Base-by-base conservation (phyloP, 2,888 invertebrate genomes). In the Drosophila ustulata region DNA sequence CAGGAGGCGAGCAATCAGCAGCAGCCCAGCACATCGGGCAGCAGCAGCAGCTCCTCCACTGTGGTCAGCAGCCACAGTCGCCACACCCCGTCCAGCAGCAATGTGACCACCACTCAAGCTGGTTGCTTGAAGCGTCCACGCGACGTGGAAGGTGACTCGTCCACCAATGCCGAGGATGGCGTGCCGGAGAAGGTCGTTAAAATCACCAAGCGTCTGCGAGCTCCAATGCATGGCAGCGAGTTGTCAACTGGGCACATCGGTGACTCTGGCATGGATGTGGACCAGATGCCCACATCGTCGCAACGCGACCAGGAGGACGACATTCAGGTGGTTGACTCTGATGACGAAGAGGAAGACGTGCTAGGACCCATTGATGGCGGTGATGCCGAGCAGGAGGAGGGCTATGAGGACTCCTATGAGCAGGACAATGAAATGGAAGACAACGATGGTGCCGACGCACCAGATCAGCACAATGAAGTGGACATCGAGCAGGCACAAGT, bases 281-380 rank as follows among this genome's bases (percentile, higher is more conserved):
- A 96, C 89, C 95, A 97, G 93, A 96, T 97, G 65, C 97, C 97
- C 6, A 97, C 97, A 0, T 97, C 97, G 25, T 97, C 97, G 30
- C 96, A 97, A 86, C 94, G 97, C 66, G 97, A 97, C 90, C 97
- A 97, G 90, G 96, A 97, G 86, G 96, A 97, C 89, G 96, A 96
- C 77, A 95, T 96, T 45, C 95, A 96, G 47, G 95, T 96, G 4
- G 96, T 96, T 0, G 96, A 96, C 89, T 96, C 96, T 0, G 96
- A 96, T 79, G 96, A 96, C 80, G 96, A 96, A 55, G 96, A 79
- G 61, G 90, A 90, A 47, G 92, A 92, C 61, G 92, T 91, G 1
- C 89, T 92, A 82, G 91, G 89, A 0, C 90, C 91, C 32, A 85
- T 86, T n/a, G 93, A 93, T 73, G 89, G 90, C 2, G 87, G 80